phyloP scores from a whole-genome alignment of 2,113 vertebrate species.

The Alosa alosa region DNA sequence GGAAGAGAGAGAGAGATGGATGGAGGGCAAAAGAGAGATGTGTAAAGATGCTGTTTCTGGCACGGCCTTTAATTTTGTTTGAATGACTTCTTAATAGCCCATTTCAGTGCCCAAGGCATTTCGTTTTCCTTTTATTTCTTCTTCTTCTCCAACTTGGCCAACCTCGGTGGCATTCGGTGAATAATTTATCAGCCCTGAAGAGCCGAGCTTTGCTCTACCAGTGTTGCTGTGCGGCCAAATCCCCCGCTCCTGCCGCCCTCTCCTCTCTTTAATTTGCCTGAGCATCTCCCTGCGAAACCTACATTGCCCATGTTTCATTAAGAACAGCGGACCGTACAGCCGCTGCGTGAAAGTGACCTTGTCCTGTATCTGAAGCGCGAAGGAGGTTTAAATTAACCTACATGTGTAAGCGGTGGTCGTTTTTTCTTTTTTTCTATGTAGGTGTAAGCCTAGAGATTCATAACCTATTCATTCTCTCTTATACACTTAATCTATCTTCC shows the following conservation, averaged over 20 bases:
- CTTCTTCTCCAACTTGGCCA: neutral
- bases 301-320: neutral
- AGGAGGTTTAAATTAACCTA: neutral
- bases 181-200: slow-evolving; percentile 2
- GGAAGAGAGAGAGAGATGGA: neutral
- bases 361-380: neutral
- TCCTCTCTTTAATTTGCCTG: neutral
- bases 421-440: neutral
- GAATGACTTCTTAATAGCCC: neutral
- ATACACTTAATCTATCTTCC: neutral
- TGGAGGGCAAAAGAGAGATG: neutral
- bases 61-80: slow-evolving; percentile 5
- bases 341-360: neutral
- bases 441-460: neutral
- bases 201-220: neutral
- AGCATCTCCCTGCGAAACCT: neutral
- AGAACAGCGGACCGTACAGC: neutral
- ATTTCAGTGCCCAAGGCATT: neutral
- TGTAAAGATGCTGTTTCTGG: slow-evolving; percentile 2
- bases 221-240: neutral
- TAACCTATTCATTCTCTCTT: neutral
- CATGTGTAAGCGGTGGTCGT: neutral
- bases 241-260: neutral
- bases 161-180: neutral
- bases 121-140: neutral